phyloP scores from a whole-genome alignment of 2,113 vertebrate species.

The Prinia subflava region DNA sequence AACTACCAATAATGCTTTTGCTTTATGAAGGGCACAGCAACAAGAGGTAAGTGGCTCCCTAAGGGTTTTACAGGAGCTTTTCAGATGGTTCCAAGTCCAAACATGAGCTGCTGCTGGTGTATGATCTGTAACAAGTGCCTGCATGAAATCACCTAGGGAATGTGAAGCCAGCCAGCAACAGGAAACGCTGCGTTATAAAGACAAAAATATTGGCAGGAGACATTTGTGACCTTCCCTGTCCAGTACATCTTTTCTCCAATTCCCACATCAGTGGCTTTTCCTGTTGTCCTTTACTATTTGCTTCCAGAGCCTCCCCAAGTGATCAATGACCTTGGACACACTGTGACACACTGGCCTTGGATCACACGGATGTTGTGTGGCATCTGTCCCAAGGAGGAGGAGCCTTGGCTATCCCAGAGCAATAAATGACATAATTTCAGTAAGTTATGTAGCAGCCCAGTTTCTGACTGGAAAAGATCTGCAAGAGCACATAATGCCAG shows the following conservation, averaged over 20 bases:
- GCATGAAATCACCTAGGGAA: background rate
- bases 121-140: background rate
- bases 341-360: background rate
- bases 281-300: background rate
- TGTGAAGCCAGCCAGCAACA: background rate
- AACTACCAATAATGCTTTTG: background rate
- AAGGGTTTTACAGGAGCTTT: background rate
- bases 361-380: fast-evolving
- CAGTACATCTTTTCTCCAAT: background rate
- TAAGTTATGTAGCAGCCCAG: background rate
- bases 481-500: background rate
- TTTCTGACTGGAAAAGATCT: background rate
- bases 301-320: background rate
- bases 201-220: background rate
- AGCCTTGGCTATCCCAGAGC: background rate
- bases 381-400: background rate
- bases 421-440: background rate
- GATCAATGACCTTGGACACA: background rate
- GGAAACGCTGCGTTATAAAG: fast-evolving
- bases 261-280: background rate
- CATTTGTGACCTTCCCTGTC: background rate
- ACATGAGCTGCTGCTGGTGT: background rate
- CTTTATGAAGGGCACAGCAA: background rate
- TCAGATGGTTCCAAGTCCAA: background rate
- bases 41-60: background rate